These are phyloP conservation scores for Scolopax rusticola DNA, from an alignment of 2,797 vertebrate genomes.

Conservation along the genomic window DNA sequence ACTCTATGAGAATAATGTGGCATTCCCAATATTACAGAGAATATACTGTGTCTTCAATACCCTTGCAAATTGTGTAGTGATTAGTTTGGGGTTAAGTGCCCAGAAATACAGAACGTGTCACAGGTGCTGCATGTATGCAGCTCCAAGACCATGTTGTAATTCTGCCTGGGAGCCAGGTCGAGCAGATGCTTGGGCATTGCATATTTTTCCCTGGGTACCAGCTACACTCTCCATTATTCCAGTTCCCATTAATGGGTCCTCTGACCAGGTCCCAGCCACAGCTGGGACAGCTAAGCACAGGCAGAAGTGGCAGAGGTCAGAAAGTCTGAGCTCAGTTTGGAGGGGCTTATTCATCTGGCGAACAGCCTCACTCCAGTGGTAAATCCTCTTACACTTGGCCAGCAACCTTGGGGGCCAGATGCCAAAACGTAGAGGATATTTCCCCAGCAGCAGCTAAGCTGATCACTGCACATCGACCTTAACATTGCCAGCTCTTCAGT, in stretches of 20 bases:
- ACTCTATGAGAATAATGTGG: not conserved
- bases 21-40: not conserved
- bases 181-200: rapidly evolving
- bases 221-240: not conserved
- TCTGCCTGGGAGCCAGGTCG: not conserved
- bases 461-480: not conserved
- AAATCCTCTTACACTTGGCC: constrained; percentile 32
- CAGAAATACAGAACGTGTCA: not conserved
- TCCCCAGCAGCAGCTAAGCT: constrained; percentile 49
- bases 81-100: not conserved
- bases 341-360: constrained; percentile 54
- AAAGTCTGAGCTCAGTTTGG: constrained; percentile 45
- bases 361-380: not conserved
- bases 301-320: constrained; percentile 25
- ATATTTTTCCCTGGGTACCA: not conserved
- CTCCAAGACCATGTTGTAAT: rapidly evolving
- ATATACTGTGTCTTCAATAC: not conserved
- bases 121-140: not conserved
- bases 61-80: not conserved
- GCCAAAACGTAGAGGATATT: constrained; percentile 21
- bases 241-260: not conserved
- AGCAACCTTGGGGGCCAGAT: not conserved
- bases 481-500: not conserved
- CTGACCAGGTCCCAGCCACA: not conserved
- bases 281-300: not conserved